Evolutionary conservation across 2,113 vertebrate species (phyloP).

Genomic region (Apteryx owenii): DNA sequence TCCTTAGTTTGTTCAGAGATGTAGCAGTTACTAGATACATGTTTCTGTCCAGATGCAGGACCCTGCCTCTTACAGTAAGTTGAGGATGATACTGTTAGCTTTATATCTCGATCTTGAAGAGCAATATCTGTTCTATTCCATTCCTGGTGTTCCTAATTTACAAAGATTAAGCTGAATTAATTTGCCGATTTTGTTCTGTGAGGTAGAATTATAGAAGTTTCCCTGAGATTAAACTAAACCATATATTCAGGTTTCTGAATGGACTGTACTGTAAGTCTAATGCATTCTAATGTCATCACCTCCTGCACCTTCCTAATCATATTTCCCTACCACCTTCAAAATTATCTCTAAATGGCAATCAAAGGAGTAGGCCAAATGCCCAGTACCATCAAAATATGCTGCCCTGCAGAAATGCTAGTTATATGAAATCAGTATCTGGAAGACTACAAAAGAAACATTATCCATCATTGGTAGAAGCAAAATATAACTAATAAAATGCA

Average conservation of each 20-base stretch:
- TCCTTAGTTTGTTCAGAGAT: background rate
- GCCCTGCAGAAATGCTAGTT: background rate
- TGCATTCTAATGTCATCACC: background rate
- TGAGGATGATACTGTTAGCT: background rate
- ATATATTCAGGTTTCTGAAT: background rate
- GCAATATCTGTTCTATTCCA: background rate
- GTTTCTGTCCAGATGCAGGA: background rate
- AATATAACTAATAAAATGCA: background rate
- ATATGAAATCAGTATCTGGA: background rate
- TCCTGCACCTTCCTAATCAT: background rate
- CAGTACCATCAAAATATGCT: background rate
- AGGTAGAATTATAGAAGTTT: background rate
- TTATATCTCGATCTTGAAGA: background rate
- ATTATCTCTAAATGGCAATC: background rate
- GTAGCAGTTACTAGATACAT: background rate
- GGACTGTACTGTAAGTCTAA: background rate
- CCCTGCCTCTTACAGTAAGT: background rate
- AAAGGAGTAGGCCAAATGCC: background rate
- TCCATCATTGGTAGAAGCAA: background rate
- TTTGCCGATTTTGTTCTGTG: background rate
- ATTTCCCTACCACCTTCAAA: background rate
- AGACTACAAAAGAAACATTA: background rate
- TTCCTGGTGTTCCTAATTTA: background rate
- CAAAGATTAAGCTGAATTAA: background rate
- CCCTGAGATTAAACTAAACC: background rate